Percentiles rank a stretch among this genome's conserved stretches.
phyloP scores from a whole-genome alignment of 2,113 vertebrate genomes.

The Phainopepla nitens region DNA sequence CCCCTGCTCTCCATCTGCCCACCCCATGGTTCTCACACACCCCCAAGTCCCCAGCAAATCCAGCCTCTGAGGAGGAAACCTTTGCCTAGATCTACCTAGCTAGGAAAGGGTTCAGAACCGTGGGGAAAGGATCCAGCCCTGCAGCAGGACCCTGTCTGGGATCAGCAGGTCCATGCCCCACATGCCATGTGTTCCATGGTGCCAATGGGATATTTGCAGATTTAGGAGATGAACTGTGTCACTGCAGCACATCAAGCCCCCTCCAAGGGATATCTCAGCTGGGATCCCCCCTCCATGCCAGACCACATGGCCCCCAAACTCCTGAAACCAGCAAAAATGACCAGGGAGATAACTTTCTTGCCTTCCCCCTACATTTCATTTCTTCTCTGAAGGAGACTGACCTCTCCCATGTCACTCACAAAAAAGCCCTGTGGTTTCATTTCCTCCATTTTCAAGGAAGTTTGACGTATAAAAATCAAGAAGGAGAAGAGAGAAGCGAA shows the following conservation, averaged over 20 bases:
- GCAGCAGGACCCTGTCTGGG: background rate
- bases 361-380: slow-evolving; percentile 36
- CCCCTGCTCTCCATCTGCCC: background rate
- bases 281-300: background rate
- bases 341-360: background rate
- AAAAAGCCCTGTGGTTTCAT: slow-evolving; percentile 63
- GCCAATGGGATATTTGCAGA: background rate
- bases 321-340: background rate
- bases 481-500: slow-evolving; percentile 52
- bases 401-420: background rate
- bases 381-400: slow-evolving; percentile 21
- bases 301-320: background rate
- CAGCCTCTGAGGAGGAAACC: background rate
- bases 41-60: background rate
- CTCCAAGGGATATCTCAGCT: background rate
- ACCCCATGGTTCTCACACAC: background rate
- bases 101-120: background rate
- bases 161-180: background rate
- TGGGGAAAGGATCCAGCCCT: background rate
- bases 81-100: background rate
- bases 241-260: background rate
- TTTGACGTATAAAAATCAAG: slow-evolving; percentile 60
- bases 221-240: rapidly evolving
- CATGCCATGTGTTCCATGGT: background rate
- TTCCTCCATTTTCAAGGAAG: slow-evolving; percentile 71